phyloP scores from a whole-genome alignment of 2,113 vertebrate genomes.

The Cryptomyrus ogoouensis region DNA sequence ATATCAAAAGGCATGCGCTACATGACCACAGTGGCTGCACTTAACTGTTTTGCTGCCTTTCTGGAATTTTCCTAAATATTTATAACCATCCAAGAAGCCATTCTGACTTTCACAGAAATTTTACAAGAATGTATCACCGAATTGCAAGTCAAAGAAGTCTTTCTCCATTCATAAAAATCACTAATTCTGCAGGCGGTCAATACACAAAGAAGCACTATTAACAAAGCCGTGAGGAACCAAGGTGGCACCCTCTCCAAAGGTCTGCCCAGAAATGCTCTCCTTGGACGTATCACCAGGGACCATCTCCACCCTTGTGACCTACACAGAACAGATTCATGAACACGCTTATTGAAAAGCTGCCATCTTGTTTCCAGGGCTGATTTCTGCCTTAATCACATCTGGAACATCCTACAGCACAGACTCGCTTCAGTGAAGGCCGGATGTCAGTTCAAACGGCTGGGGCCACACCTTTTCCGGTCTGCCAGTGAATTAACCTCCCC shows the following conservation, averaged over 20 bases:
- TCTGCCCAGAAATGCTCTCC: neutral
- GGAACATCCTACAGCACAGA: conserved; percentile 48
- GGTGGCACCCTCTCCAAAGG: conserved; percentile 16
- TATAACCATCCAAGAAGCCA: neutral
- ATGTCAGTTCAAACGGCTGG: conserved; percentile 65
- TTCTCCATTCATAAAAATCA: conserved; percentile 50
- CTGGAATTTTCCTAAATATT: neutral
- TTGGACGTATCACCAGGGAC: conserved; percentile 27
- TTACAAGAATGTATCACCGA: conserved; percentile 53
- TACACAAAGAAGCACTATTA: conserved; percentile 32
- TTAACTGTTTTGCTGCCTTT: neutral
- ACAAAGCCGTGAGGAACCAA: conserved; percentile 21
- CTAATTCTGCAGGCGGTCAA: conserved; percentile 52
- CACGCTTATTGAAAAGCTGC: conserved; percentile 47
- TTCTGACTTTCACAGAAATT: conserved; percentile 50
- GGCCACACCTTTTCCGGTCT: conserved; percentile 62
- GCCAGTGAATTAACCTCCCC: conserved; percentile 51
- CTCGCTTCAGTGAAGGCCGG: conserved; percentile 46
- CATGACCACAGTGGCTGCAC: neutral
- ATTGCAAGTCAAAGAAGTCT: conserved; percentile 50
- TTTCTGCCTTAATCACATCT: conserved; percentile 54
- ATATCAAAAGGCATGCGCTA: neutral
- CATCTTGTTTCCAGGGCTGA: conserved; percentile 49
- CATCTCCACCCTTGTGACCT: neutral
- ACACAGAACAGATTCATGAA: neutral